A percentile compares a stretch with the other conserved stretches of the same genome.
These are phyloP conservation scores for Kryptopterus vitreolus DNA, from an alignment of 2,797 vertebrate genomes.

Conservation along the genomic window DNA sequence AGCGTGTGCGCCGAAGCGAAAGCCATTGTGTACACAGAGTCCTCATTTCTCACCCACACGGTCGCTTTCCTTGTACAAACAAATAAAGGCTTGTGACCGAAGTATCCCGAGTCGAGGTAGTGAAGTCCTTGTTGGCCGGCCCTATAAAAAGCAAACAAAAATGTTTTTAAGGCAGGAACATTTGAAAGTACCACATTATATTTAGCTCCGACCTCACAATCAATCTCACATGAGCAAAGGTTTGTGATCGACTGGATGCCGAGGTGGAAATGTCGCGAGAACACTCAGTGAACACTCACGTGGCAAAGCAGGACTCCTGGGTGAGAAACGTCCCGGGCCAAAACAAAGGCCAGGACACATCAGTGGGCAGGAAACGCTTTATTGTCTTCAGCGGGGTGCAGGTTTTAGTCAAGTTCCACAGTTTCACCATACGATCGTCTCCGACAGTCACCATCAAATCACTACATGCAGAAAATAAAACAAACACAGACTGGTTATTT, in stretches of 20 bases:
- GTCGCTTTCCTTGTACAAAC: constrained; percentile 81
- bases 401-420: constrained; percentile 86
- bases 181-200: not conserved
- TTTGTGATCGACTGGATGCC: too few species aligned
- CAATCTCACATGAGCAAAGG: too few species aligned
- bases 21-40: too few species aligned
- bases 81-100: constrained; percentile 79
- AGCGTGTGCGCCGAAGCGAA: too few species aligned
- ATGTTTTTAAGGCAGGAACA: not conserved
- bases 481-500: not conserved
- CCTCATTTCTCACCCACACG: constrained; percentile 82
- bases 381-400: constrained; percentile 78
- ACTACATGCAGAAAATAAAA: constrained; percentile 63
- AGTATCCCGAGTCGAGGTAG: constrained; percentile 83
- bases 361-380: constrained; percentile 85
- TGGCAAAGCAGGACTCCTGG: constrained; percentile 84
- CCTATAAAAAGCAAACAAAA: constrained; percentile 62
- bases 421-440: constrained; percentile 87
- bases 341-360: constrained; percentile 85
- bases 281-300: constrained; percentile 83
- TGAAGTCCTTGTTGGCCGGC: constrained; percentile 85
- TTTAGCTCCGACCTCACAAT: too few species aligned
- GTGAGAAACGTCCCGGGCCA: constrained; percentile 81
- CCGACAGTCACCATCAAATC: constrained; percentile 85
- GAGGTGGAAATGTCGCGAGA: too few species aligned